phyloP scores from a whole-genome alignment of 2,113 vertebrate genomes.

The Rhinopomastus cyanomelas region DNA sequence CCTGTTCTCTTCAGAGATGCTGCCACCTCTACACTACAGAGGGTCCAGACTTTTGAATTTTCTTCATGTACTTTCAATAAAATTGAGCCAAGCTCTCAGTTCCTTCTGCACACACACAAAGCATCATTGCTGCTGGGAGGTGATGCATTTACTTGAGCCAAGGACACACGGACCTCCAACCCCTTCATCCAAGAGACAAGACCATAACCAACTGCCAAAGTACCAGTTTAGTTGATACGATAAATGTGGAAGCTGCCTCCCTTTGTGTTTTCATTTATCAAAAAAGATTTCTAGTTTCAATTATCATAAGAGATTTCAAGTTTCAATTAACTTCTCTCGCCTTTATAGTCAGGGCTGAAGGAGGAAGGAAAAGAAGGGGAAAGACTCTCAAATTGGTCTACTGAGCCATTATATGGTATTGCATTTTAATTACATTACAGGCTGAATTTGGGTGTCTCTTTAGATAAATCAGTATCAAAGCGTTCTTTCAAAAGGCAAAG shows the following conservation, averaged over 20 bases:
- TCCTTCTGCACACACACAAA: not conserved
- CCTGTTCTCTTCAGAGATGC: not conserved
- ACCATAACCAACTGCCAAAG: not conserved
- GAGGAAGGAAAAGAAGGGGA: not conserved
- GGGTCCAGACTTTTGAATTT: not conserved
- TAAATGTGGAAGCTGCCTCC: not conserved
- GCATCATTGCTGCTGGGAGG: not conserved
- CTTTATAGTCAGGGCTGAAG: not conserved
- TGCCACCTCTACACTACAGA: not conserved
- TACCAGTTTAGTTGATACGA: not conserved
- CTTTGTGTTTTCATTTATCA: not conserved
- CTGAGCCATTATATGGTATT: conserved; percentile 39
- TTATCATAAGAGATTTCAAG: not conserved
- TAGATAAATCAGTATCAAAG: conserved; percentile 55
- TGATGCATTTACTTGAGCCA: not conserved
- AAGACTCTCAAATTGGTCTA: not conserved
- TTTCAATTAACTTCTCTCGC: conserved; percentile 10
- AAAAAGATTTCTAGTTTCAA: not conserved
- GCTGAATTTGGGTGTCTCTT: conserved; percentile 33
- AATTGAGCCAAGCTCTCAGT: not conserved
- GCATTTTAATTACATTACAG: conserved; percentile 57
- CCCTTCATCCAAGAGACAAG: not conserved
- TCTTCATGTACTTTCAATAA: not conserved
- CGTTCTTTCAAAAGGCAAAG: conserved; percentile 58
- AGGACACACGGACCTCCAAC: not conserved